Evolutionary conservation across 2,888 invertebrate species (phyloP).

Genomic region (Aspidiotus rigidus): DNA sequence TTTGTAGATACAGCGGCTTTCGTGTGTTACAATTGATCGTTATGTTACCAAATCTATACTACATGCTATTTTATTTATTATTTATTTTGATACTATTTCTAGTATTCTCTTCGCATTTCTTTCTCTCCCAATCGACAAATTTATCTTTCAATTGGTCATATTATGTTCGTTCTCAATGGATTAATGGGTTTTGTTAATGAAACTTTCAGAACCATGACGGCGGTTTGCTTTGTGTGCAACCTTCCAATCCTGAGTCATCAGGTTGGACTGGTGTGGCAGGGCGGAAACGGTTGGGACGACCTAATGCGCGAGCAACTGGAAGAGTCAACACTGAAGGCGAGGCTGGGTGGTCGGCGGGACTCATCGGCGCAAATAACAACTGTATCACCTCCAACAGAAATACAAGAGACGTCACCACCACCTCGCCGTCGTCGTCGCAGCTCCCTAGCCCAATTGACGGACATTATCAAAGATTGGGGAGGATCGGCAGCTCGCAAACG

Average conservation of each 20-base stretch:
- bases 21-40: too few species aligned
- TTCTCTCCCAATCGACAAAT: too few species aligned
- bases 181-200: too few species aligned
- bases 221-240: slow-evolving; percentile 93
- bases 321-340: slow-evolving; percentile 72
- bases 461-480: slow-evolving; percentile 80
- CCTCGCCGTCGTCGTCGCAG: slow-evolving; percentile 61
- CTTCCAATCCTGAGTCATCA: slow-evolving; percentile 89
- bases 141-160: background rate
- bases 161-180: slow-evolving; percentile 5
- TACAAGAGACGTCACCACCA: slow-evolving; percentile 61
- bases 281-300: slow-evolving; percentile 91
- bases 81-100: too few species aligned
- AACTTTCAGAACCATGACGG: slow-evolving; percentile 74
- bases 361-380: slow-evolving; percentile 84
- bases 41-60: too few species aligned
- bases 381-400: slow-evolving; percentile 67
- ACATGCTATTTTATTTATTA: too few species aligned
- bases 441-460: slow-evolving; percentile 78
- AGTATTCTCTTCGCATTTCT: too few species aligned
- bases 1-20: too few species aligned
- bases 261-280: slow-evolving; percentile 87
- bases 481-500: slow-evolving; percentile 49
- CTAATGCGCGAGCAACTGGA: slow-evolving; percentile 76
- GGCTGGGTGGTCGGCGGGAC: slow-evolving; percentile 75